Percentiles rank a stretch among this genome's conserved stretches.
Conservation (phyloP, 1,140 invertebrate species). For the Macrostomum lignano region DNA sequence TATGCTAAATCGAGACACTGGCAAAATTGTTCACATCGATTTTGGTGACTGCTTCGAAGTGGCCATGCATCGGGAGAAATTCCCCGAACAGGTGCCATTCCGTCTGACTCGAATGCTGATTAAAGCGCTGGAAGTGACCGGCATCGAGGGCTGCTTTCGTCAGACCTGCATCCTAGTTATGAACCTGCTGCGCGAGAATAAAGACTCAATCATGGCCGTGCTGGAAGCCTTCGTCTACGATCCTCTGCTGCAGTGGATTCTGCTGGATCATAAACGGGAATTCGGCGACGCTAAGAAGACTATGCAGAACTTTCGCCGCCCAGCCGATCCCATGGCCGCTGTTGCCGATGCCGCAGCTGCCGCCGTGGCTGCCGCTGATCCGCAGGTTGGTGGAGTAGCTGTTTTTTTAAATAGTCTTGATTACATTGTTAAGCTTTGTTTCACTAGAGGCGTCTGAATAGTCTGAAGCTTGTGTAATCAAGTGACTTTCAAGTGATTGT, state of each 20-base stretch:
- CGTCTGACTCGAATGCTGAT: constrained; percentile 87
- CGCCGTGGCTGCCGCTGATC: too few species aligned
- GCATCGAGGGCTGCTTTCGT: constrained; percentile 5
- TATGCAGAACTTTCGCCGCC: too few species aligned
- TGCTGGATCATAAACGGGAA: constrained; percentile 4
- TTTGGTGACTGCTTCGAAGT: constrained; percentile 99
- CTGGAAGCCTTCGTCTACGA: constrained; percentile 97
- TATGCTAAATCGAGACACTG: constrained; percentile 82
- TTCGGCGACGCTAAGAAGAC: neutral
- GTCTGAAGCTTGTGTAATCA: too few species aligned
- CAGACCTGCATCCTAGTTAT: constrained; percentile 39
- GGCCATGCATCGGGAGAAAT: constrained; percentile 90
- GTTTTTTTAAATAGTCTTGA: too few species aligned
- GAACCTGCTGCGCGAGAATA: constrained; percentile 68
- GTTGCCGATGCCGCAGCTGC: too few species aligned
- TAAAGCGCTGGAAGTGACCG: constrained; percentile 76
- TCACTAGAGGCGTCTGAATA: too few species aligned
- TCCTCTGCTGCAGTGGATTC: constrained; percentile 81
- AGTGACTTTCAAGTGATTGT: too few species aligned
- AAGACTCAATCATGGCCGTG: constrained; percentile 92
- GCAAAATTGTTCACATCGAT: constrained; percentile 89
- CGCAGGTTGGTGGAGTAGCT: too few species aligned
- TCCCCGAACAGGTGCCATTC: constrained; percentile 97
- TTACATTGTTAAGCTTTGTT: too few species aligned
- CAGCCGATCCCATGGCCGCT: too few species aligned